A percentile compares a stretch with the other conserved stretches of the same genome.
Evolutionary conservation across 1,140 invertebrate genomes (phyloP).

Genomic region (Ridgeia piscesae): DNA sequence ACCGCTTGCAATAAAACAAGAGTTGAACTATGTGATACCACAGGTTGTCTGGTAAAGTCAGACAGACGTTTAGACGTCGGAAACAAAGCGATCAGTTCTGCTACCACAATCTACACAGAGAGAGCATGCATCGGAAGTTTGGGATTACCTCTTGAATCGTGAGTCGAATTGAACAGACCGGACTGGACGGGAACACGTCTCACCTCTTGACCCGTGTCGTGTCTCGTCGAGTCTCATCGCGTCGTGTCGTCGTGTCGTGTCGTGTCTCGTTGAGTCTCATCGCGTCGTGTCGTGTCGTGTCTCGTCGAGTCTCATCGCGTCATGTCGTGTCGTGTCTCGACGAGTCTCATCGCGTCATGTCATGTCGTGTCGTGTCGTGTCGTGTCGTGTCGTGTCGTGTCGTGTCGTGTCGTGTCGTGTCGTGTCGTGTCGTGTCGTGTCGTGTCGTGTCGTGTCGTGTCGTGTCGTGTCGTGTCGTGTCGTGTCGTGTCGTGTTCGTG

Average conservation of each 20-base stretch:
- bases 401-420: background rate
- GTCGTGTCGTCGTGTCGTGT: background rate
- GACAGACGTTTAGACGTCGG: too few species aligned
- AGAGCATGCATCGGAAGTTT: background rate
- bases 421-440: background rate
- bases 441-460: background rate
- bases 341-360: background rate
- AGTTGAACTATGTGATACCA: too few species aligned
- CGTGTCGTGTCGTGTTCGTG: too few species aligned
- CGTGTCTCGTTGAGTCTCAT: too few species aligned
- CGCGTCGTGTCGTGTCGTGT: background rate
- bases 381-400: background rate
- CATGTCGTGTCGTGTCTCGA: background rate
- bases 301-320: background rate
- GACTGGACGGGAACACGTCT: background rate
- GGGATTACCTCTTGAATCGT: background rate
- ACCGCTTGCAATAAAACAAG: too few species aligned
- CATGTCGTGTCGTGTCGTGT: background rate
- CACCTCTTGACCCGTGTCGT: too few species aligned
- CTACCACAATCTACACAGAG: too few species aligned
- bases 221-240: background rate
- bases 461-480: background rate
- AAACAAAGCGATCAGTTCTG: too few species aligned
- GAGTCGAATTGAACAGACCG: background rate
- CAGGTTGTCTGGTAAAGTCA: too few species aligned